phyloP scores from a whole-genome alignment of 1,140 invertebrate species.

The Apis mellifera region DNA sequence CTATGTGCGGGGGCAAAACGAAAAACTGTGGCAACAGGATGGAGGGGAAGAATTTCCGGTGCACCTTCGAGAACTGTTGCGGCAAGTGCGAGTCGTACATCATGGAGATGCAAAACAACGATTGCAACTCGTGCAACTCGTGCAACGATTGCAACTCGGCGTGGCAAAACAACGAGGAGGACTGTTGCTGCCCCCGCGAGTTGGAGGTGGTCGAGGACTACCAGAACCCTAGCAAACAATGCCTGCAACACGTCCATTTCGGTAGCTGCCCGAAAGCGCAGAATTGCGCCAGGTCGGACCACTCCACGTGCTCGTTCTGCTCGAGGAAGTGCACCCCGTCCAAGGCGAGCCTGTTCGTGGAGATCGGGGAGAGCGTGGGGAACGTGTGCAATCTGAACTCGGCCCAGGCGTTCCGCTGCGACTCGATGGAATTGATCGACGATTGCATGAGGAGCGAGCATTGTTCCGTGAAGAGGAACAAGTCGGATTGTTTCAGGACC shows the following conservation, averaged over 20 bases:
- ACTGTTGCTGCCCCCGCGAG: conserved; percentile 18
- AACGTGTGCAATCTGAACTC: conserved; percentile 19
- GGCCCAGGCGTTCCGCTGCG: neutral
- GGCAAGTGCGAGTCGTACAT: conserved; percentile 28
- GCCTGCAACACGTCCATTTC: conserved; percentile 35
- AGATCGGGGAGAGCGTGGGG: conserved; percentile 9
- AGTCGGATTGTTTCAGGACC: neutral
- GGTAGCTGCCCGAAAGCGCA: neutral
- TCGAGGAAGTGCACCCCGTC: conserved; percentile 43
- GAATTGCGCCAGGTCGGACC: neutral
- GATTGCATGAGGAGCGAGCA: neutral
- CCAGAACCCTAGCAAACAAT: neutral
- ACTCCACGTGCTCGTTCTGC: conserved; percentile 35
- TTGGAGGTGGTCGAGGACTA: too few relatives aligned
- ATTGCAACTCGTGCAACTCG: neutral
- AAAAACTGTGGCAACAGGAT: neutral
- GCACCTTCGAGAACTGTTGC: conserved; percentile 44
- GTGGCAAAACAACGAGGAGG: conserved; percentile 8
- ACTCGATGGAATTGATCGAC: neutral
- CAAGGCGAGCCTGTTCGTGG: conserved; percentile 42
- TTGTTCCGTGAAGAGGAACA: neutral
- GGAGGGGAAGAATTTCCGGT: neutral
- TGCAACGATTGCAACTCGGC: neutral
- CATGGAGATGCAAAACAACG: neutral
- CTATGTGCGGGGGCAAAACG: too few relatives aligned